Base-by-base conservation (phyloP, 2,113 vertebrate genomes). In the Puffinus mauretanicus region DNA sequence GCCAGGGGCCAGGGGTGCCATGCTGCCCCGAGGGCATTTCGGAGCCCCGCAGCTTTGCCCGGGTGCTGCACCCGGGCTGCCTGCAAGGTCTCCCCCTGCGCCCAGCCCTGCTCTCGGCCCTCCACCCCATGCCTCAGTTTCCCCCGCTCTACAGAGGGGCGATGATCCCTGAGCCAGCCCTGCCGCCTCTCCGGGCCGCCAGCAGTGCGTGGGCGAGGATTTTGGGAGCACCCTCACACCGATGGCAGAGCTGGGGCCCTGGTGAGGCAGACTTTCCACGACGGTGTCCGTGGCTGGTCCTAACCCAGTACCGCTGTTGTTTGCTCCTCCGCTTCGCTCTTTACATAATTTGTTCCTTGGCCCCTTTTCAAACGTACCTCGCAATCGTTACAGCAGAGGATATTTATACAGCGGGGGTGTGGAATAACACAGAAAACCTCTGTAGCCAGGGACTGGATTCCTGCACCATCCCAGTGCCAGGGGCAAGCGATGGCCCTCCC, bases 331-430 rank as follows among this genome's bases (percentile, higher is more conserved):
- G 5, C 84, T 94, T 84, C 17, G 44, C 64, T 87, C 71, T 72
- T 97, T 86, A 76, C 81, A 91, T 90, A 95, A 95, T 93, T 94
- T 93, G 82, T 95, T 97, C 82, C 95, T 96, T 95, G 96, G 86
- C 88, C 27, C 76, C 36, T 54, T 86, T 78, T 92, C 94, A 92
- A 79, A 81, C 2, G 38, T 67, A 77, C 93, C 87, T 95, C 79
- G 8, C 88, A 79, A 61, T 88, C 73, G 29, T 86, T 70, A 80
- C 84, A 73, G 91, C 65, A 40, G 49, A 71, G 61, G 46, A 64
- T 88, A 88, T 96, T 94, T 94, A 52, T 90, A 69, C n/a, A 47
- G 79, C 12, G 7, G 60, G 91, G 51, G 40, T 51, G 81, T 86
- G 82, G 79, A 95, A 89, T 51, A 73, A 55, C 62, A 58, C 1